Base-by-base conservation (phyloP, 2,888 invertebrate genomes). In the Meta bourneti region DNA sequence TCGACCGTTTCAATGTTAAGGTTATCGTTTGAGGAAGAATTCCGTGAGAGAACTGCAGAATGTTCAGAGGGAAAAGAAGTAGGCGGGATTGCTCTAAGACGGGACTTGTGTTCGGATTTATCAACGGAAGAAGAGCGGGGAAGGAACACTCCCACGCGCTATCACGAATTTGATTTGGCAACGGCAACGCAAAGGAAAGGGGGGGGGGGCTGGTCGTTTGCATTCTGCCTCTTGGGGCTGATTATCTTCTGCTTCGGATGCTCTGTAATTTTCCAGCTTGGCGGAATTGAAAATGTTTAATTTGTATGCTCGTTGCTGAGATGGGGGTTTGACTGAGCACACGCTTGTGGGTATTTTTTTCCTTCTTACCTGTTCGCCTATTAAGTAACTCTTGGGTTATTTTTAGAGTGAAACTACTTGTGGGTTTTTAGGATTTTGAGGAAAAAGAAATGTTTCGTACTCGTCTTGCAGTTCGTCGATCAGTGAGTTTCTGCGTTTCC, bases 1-100 rank as follows among this genome's bases (percentile, higher is more conserved):
- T 77, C 77, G 19, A 20, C n/a, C 34, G 51, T 51, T 82, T 82
- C 71, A 82, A 82, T 82, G 82, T 71, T 69, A 82, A 82, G 82
- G 82, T 82, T 82, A 82, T 82, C 82, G 13, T 70, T 49, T 9
- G 61, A 52, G 80, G 61, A 61, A 34, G 69, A 80, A 61, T 48
- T 16, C 51, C 19, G 71, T 82, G 77, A 77, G 77, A 77, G 52
- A 49, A 77, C 49, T 77, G n/a, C 77, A 4, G 51, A 77, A 13
- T 51, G 51, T 34, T 34, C 34, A 34, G 34, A 16, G n/a, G 77
- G 49, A 77, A n/a, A 51, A 49, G 48, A 75, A 34, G 49, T 48
- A 49, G 16, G 34, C 16, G 13, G 7, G 8, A 49, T 49, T 75
- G 48, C 52, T 51, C 16, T 51, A 51, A 77, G 77, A 77, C 51